Percentiles rank a stretch among this genome's conserved stretches.
phyloP scores from a whole-genome alignment of 2,888 invertebrate genomes.

The Tupiocoris notatus region DNA sequence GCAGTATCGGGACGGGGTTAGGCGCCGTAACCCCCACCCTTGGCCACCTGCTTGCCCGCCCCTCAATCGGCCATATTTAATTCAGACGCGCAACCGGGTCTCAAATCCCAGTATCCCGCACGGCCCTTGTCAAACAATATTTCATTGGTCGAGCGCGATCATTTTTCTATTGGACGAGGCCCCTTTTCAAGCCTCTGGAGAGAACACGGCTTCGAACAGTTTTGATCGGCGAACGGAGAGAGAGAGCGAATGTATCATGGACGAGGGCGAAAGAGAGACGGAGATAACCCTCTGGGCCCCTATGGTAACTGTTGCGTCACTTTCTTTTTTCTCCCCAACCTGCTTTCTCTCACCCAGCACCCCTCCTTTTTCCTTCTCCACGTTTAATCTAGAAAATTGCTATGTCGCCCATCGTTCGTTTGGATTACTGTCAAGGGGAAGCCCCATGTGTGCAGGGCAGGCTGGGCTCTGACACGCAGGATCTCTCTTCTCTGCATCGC shows the following conservation, averaged over 20 bases:
- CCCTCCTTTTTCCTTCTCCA: not conserved
- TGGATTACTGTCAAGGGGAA: constrained; percentile 61
- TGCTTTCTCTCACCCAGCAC: not conserved
- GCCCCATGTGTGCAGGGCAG: constrained; percentile 49
- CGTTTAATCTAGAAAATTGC: constrained; percentile 68
- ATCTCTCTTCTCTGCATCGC: not conserved
- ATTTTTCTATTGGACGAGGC: constrained; percentile 22
- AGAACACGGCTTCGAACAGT: not conserved
- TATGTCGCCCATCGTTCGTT: constrained; percentile 61
- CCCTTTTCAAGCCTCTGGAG: not conserved
- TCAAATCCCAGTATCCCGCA: constrained; percentile 40
- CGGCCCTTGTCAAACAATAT: constrained; percentile 41
- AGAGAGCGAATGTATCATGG: not conserved
- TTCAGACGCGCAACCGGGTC: constrained; percentile 33
- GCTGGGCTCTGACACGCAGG: not conserved
- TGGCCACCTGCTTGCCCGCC: not conserved
- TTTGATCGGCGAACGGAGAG: not conserved
- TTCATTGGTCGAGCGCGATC: constrained; percentile 36
- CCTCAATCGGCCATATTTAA: constrained; percentile 38
- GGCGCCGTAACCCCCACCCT: constrained; percentile 12
- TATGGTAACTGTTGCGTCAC: constrained; percentile 38
- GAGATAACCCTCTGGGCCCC: not conserved
- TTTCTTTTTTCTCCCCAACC: constrained; percentile 22
- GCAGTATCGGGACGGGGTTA: not conserved
- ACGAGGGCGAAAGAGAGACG: not conserved